Percentiles rank a stretch among this genome's conserved stretches.
phyloP scores from a whole-genome alignment of 2,888 invertebrate genomes.

The Lumbricus terrestris region DNA sequence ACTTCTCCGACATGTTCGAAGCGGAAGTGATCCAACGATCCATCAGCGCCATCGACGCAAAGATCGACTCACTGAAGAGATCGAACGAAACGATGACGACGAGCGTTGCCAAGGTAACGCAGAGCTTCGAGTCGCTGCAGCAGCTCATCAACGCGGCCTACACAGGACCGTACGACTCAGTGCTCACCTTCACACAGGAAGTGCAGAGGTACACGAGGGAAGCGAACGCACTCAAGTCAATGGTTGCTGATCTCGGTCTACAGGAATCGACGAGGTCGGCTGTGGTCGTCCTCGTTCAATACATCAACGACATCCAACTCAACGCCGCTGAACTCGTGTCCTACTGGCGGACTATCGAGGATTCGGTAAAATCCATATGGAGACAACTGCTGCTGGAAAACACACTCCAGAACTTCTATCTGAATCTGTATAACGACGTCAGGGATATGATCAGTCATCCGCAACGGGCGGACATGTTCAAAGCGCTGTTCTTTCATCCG shows the following conservation, averaged over 20 bases:
- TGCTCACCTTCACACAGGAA: constrained; percentile 16
- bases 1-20: constrained; percentile 25
- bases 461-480: constrained; percentile 5
- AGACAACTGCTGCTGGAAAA: constrained; percentile 24
- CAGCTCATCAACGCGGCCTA: constrained; percentile 3
- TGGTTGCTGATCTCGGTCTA: background rate
- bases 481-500: constrained; percentile 17
- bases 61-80: constrained; percentile 20
- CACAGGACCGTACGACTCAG: constrained; percentile 15
- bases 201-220: constrained; percentile 15
- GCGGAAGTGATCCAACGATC: constrained; percentile 19
- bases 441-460: constrained; percentile 26
- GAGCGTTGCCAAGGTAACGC: background rate
- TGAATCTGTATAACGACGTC: constrained; percentile 33
- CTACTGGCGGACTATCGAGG: background rate
- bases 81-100: constrained; percentile 25
- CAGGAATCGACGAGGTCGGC: background rate
- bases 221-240: background rate
- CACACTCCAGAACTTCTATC: constrained; percentile 30
- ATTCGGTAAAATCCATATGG: constrained; percentile 25
- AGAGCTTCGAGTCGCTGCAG: background rate
- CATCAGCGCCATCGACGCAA: constrained; percentile 7
- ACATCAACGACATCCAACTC: constrained; percentile 10
- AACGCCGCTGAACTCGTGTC: background rate
- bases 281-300: background rate